Base-by-base conservation (phyloP, 2,888 invertebrate species). In the Heliconius hortense region DNA sequence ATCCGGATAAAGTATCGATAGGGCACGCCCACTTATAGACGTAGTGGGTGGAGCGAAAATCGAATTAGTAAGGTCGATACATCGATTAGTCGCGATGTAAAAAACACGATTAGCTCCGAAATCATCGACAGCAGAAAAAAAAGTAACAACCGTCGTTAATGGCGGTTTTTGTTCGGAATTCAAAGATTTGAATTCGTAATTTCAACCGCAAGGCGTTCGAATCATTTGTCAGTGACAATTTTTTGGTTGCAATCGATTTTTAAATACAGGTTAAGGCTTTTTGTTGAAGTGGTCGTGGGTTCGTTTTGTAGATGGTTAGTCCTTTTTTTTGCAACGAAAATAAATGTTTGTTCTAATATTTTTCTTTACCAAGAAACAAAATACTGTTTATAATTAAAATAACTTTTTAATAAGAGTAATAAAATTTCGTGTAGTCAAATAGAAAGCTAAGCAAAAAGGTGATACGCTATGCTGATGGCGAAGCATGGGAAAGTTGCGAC, bases 181-280 rank as follows among this genome's bases (percentile, higher is more conserved):
- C 89, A 88, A 93, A 92, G 92, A 93, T 94, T 93, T 92, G 94
- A 93, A 93, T 93, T 90, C 93, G 93, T 93, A 92, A 93, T 93
- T 93, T 89, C 88, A 88, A 93, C 93, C 93, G 88, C 94, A 92
- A 93, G 91, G 88, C 92, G 90, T 92, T 91, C 90, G 91, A 91
- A 93, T 93, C 94, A 94, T 94, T 94, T 93, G 94, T 94, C 93
- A 93, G 92, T 94, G 94, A 94, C 94, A 93, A 92, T 93, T 93
- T 92, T 92, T 94, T 92, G 89, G 91, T 87, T 90, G 89, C 93
- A 92, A 94, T 94, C 94, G 94, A 93, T 93, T 94, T 94, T 94
- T 93, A 94, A 93, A 93, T 92, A 92, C 92, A 89, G 92, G 91
- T 90, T 91, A 88, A 85, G 84, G 84, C 39, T 82, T 88, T 89